Evolutionary conservation across 2,113 vertebrate genomes (phyloP).

Genomic region (Piaya cayana): DNA sequence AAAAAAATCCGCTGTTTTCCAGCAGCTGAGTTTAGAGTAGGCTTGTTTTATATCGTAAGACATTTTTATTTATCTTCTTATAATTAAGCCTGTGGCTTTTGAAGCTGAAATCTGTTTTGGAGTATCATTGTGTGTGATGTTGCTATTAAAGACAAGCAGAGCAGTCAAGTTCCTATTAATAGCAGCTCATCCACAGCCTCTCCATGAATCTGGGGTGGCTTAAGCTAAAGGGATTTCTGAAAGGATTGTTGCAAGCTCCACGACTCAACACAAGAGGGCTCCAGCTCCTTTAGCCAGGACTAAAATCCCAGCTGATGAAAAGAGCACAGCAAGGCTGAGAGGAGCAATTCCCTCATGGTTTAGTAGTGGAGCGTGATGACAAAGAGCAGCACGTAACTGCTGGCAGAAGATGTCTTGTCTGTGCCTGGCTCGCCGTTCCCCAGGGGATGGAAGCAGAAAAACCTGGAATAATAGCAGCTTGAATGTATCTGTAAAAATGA

Average conservation of each 20-base stretch:
- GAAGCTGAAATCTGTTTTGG: background rate
- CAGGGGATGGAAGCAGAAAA: background rate
- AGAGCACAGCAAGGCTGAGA: background rate
- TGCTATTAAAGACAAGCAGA: background rate
- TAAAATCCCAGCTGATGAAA: background rate
- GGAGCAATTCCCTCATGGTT: background rate
- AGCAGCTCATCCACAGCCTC: background rate
- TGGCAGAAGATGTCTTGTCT: background rate
- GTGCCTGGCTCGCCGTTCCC: background rate
- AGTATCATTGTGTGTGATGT: rapidly evolving
- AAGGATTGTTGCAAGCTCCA: background rate
- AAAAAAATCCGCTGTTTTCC: background rate
- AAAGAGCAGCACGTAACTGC: background rate
- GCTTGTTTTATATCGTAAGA: rapidly evolving
- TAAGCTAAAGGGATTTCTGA: background rate
- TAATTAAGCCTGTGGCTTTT: background rate
- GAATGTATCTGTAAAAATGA: background rate
- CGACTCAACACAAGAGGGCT: conserved; percentile 56
- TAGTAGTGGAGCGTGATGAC: rapidly evolving
- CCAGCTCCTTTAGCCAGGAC: conserved; percentile 41
- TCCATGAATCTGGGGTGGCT: background rate
- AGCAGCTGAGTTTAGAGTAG: background rate
- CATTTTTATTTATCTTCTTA: background rate
- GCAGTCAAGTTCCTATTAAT: background rate
- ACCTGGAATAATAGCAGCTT: background rate